Percentiles rank a stretch among this genome's conserved stretches.
These are phyloP conservation scores for Corapipo altera DNA, from an alignment of 2,113 vertebrate genomes.

Conservation along the genomic window DNA sequence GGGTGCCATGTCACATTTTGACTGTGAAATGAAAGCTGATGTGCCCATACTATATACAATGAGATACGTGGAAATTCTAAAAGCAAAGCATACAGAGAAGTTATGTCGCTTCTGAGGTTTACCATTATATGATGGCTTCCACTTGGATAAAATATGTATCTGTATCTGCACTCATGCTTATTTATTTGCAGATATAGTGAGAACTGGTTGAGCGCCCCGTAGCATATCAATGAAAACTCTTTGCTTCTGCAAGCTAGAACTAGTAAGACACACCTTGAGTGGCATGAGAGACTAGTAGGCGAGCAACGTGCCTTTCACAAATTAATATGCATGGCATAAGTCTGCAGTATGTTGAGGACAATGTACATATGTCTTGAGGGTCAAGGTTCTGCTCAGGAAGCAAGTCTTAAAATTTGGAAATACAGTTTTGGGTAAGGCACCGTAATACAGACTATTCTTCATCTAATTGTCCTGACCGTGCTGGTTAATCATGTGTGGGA, in stretches of 20 bases:
- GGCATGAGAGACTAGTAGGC: constrained; percentile 56
- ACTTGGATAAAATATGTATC: not conserved
- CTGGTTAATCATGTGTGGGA: not conserved
- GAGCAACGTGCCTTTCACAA: not conserved
- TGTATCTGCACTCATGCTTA: not conserved
- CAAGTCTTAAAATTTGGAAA: not conserved
- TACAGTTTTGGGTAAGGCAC: not conserved
- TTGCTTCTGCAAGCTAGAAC: constrained; percentile 46
- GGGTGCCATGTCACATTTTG: not conserved
- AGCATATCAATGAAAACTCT: constrained; percentile 55
- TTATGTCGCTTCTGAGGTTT: not conserved
- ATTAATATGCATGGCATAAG: constrained; percentile 7
- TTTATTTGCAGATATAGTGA: constrained; percentile 34
- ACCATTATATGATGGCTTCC: not conserved
- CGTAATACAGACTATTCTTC: not conserved
- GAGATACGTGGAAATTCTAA: not conserved
- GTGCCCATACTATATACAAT: not conserved
- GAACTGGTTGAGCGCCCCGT: constrained; percentile 28
- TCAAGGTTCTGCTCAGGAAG: not conserved
- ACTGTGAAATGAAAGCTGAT: not conserved
- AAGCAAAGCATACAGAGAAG: not conserved
- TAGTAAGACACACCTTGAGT: constrained; percentile 52
- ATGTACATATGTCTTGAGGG: not conserved
- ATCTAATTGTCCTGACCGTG: not conserved
- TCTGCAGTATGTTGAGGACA: not conserved